Percentiles rank a stretch among this genome's conserved stretches.
These are phyloP conservation scores for Rhabdomys pumilio DNA, from an alignment of 2,797 vertebrate genomes.

Conservation along the genomic window DNA sequence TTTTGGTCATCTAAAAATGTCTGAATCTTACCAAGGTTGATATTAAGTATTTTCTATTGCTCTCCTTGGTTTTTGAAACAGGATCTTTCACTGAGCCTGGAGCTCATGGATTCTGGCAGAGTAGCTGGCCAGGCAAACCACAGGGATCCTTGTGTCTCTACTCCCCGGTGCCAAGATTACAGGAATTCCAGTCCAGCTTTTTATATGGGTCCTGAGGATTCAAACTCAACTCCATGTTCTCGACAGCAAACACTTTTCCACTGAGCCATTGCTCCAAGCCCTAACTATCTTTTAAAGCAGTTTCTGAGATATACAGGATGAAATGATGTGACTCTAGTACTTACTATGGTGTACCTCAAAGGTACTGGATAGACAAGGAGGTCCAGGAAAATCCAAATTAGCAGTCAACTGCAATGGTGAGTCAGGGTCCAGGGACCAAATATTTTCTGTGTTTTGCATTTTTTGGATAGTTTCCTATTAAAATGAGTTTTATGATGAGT, in stretches of 20 bases:
- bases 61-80: background rate
- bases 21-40: background rate
- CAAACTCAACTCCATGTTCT: background rate
- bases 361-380: background rate
- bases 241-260: background rate
- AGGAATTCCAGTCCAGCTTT: background rate
- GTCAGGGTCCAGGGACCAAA: background rate
- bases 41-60: background rate
- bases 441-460: background rate
- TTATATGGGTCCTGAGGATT: background rate
- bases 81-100: background rate
- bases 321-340: background rate
- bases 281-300: background rate
- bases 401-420: background rate
- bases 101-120: background rate
- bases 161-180: background rate
- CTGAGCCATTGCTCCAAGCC: background rate
- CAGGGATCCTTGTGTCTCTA: background rate
- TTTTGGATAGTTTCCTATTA: conserved; percentile 39
- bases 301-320: conserved; percentile 13
- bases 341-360: background rate
- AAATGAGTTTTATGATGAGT: conserved; percentile 36
- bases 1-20: conserved; percentile 55
- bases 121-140: background rate
- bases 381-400: background rate